Base-by-base conservation (phyloP, 2,797 vertebrate genomes). In the Sebastes diploproa region DNA sequence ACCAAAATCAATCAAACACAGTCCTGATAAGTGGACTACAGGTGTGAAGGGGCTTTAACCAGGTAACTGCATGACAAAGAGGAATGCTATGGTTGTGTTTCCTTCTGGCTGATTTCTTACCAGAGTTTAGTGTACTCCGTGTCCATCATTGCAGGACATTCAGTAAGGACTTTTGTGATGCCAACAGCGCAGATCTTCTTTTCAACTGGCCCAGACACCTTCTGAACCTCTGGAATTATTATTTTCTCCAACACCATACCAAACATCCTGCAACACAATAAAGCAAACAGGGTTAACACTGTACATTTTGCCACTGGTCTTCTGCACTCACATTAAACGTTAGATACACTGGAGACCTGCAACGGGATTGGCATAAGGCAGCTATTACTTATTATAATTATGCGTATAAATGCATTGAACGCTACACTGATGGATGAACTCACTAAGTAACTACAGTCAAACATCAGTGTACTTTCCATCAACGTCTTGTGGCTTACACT, bases 221-320 rank as follows among this genome's bases (percentile, higher is more conserved):
- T 99, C 91, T 99, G 98, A 82, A 99, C 97, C 92, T 99, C 98
- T 36, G 98, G 98, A 94, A 99, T 97, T 82, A 99, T 95, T 2
- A 99, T 98, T 91, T 99, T 99, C 90, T 99, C 98, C 94, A 99
- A 90, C 84, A 99, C 98, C 98, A 99, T 99, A 61, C 98, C 98
- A 91, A 99, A 99, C 98, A 99, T 99, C 91, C 98, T 99, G 89
- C 38, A 86, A 82, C 2, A 83, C 60, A 85, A 46, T 75, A 27
- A 77, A 46, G 1, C 8, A 72, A 70, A 56, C 52, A 22, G 4
- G 16, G 66, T 65, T 58, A 54, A 73, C 10, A 32, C 7, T 23
- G 4, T 23, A 8, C 18, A 72, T 3, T 42, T 34, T 16, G 13
- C 2, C 11, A 20, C 54, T 29, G 10, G 14, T 32, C 7, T 54